These are phyloP conservation scores for Eurosta solidaginis DNA, from an alignment of 1,140 invertebrate genomes.

Conservation along the genomic window DNA sequence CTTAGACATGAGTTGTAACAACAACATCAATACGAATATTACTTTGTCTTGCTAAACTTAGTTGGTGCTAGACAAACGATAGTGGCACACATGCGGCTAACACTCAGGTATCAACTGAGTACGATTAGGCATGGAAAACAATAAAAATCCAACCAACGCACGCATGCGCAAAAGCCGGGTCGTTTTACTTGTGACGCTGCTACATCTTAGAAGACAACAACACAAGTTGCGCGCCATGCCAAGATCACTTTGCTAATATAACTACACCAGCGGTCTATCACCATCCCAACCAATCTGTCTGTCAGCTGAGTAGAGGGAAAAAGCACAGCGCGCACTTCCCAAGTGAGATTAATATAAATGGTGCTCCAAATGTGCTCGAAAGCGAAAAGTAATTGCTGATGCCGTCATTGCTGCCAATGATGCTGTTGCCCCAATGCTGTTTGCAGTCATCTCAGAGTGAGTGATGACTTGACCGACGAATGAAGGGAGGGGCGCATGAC, in stretches of 20 bases:
- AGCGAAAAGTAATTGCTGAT: slow-evolving; percentile 29
- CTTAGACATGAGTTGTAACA: neutral
- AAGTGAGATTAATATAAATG: slow-evolving; percentile 30
- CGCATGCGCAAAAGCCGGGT: neutral
- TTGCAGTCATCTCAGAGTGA: neutral
- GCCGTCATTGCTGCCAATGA: neutral
- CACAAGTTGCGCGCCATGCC: neutral
- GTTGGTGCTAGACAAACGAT: neutral
- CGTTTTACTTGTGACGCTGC: neutral
- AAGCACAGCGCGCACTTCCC: neutral
- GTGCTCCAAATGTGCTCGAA: slow-evolving; percentile 25
- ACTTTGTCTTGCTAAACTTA: neutral
- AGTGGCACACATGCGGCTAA: neutral
- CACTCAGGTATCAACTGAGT: neutral
- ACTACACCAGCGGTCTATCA: neutral
- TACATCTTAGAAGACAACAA: neutral
- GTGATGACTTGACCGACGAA: neutral
- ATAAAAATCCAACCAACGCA: neutral
- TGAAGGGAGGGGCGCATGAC: neutral
- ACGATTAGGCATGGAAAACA: neutral
- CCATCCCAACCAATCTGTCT: neutral
- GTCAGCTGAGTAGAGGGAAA: neutral
- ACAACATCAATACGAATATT: neutral
- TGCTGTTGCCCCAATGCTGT: neutral
- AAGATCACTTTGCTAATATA: neutral